These are phyloP conservation scores for Apamea monoglypha DNA, from an alignment of 2,888 invertebrate genomes.

Conservation along the genomic window DNA sequence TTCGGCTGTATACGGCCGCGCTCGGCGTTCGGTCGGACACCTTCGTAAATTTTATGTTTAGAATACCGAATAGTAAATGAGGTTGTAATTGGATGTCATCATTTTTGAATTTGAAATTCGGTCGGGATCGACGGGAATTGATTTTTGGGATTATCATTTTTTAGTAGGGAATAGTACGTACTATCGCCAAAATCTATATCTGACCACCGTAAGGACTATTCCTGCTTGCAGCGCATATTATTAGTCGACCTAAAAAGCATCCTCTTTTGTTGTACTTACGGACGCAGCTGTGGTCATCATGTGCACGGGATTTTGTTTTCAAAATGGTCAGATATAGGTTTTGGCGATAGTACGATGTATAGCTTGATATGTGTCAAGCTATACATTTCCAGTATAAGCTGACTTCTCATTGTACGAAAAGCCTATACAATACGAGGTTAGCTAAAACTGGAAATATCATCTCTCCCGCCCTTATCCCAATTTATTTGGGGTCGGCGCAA, in stretches of 20 bases:
- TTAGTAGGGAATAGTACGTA: too few relatives aligned
- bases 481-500: too few relatives aligned
- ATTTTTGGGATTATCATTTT: conserved; percentile 31
- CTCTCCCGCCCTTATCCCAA: too few relatives aligned
- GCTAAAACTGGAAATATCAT: not conserved
- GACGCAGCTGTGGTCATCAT: too few relatives aligned
- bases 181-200: too few relatives aligned
- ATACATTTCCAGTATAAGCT: not conserved
- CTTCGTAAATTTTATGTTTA: conserved; percentile 62
- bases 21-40: conserved; percentile 58
- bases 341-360: not conserved
- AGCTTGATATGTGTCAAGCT: too few relatives aligned
- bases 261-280: too few relatives aligned
- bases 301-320: too few relatives aligned
- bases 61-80: conserved; percentile 55
- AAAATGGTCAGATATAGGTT: too few relatives aligned
- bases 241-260: too few relatives aligned
- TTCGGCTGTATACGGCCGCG: conserved; percentile 56
- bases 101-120: conserved; percentile 35
- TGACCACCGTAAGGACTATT: too few relatives aligned
- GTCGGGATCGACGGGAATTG: conserved; percentile 26
- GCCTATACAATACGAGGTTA: not conserved
- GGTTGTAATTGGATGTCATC: conserved; percentile 59
- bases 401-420: not conserved
- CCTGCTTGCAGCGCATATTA: too few relatives aligned